Evolutionary conservation across 1,140 invertebrate genomes (phyloP).

Genomic region (Steinernema feltiae): DNA sequence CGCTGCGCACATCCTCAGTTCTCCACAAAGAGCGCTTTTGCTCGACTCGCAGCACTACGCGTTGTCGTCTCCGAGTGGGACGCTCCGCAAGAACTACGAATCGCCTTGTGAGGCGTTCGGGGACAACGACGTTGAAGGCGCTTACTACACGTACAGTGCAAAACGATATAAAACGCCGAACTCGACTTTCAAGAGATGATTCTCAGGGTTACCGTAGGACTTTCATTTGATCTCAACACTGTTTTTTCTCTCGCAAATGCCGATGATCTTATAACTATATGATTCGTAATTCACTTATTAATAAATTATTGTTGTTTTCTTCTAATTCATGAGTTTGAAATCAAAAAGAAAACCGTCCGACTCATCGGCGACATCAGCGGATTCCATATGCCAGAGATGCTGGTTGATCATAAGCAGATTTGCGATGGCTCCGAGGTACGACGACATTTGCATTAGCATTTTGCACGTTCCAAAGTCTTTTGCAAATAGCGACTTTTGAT

Average conservation of each 20-base stretch:
- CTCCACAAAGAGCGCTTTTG: slow-evolving; percentile 6
- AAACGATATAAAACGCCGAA: background rate
- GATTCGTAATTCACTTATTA: background rate
- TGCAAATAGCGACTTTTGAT: too few species aligned
- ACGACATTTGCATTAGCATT: too few species aligned
- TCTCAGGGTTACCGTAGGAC: background rate
- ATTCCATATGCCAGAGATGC: too few species aligned
- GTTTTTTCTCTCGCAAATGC: background rate
- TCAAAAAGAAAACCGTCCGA: too few species aligned
- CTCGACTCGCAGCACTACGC: slow-evolving; percentile 9
- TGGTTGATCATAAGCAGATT: too few species aligned
- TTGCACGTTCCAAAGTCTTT: too few species aligned
- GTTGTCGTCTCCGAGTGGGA: background rate
- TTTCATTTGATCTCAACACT: background rate
- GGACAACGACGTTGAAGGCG: slow-evolving; percentile 4
- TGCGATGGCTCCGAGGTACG: too few species aligned
- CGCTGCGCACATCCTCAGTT: slow-evolving; percentile 3
- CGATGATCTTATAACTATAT: too few species aligned
- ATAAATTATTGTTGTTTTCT: too few species aligned
- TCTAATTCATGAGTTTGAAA: too few species aligned
- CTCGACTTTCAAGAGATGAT: background rate
- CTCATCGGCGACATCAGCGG: too few species aligned
- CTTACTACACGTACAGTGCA: slow-evolving; percentile 7
- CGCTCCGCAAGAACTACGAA: slow-evolving; percentile 5
- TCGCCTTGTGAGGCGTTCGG: background rate